Conservation (phyloP, 2,797 vertebrate species). For the Xenops minutus region DNA sequence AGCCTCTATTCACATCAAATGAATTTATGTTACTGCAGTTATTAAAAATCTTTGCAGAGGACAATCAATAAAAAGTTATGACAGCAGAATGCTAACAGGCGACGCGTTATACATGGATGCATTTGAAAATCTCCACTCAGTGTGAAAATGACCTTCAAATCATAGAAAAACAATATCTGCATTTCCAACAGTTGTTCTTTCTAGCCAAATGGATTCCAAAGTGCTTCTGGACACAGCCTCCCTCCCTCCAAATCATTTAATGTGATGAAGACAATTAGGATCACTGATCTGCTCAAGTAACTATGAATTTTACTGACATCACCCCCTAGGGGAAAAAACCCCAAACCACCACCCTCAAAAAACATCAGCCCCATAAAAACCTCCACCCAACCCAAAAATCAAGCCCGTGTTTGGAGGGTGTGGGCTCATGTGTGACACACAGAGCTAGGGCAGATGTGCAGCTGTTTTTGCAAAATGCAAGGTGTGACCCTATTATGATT, state of each 20-base stretch:
- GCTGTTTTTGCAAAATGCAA: background rate
- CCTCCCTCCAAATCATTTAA: background rate
- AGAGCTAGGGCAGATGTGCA: background rate
- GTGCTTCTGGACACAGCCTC: background rate
- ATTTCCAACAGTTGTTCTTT: background rate
- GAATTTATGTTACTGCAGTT: constrained; percentile 12
- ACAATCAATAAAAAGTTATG: background rate
- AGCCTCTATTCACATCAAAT: background rate
- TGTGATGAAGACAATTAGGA: background rate
- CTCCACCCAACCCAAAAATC: background rate
- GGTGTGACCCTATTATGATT: background rate
- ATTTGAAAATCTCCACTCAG: background rate
- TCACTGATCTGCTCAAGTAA: background rate
- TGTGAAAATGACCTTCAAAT: constrained; percentile 50
- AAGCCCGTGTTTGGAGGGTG: background rate
- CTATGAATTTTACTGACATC: background rate
- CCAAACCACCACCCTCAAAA: background rate
- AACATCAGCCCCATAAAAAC: background rate
- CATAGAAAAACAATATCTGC: constrained; percentile 12
- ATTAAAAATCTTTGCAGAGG: constrained; percentile 46
- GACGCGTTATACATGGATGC: background rate
- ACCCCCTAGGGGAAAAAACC: background rate
- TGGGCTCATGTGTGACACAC: background rate
- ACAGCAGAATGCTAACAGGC: constrained; percentile 38
- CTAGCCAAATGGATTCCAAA: background rate